Conservation (phyloP, 2,113 vertebrate species). For the Pavo muticus region DNA sequence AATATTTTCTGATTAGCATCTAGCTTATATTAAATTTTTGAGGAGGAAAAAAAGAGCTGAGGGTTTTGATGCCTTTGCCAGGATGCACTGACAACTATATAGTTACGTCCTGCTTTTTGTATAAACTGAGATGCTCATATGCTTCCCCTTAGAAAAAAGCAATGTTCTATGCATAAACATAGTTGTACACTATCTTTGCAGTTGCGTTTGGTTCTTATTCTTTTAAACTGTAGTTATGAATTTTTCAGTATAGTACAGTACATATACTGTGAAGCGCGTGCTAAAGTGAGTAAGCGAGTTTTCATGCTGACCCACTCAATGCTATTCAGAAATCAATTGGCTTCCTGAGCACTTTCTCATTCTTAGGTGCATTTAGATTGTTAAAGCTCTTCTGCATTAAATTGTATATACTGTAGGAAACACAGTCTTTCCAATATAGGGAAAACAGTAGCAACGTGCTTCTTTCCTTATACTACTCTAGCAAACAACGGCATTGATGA, state of each 20-base stretch:
- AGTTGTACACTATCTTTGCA: conserved; percentile 90
- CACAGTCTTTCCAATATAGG: conserved; percentile 65
- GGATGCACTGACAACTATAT: conserved; percentile 90
- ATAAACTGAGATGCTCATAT: conserved; percentile 89
- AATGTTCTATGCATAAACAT: conserved; percentile 95
- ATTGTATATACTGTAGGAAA: conserved; percentile 77
- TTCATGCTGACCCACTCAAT: conserved; percentile 88
- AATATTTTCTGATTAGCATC: conserved; percentile 87
- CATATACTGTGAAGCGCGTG: conserved; percentile 91
- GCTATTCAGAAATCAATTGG: conserved; percentile 81
- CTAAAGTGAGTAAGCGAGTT: conserved; percentile 87
- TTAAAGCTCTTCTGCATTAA: conserved; percentile 78
- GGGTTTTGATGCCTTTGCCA: conserved; percentile 80
- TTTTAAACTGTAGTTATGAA: conserved; percentile 81
- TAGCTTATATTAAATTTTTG: conserved; percentile 82
- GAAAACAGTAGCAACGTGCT: conserved; percentile 79
- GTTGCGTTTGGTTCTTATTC: conserved; percentile 84
- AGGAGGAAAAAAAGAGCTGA: conserved; percentile 69
- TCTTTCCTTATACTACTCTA: conserved; percentile 81
- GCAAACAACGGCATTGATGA: conserved; percentile 81
- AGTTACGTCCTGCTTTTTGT: conserved; percentile 91
- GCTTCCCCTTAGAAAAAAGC: conserved; percentile 93
- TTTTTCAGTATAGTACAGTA: conserved; percentile 89
- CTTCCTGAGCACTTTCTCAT: conserved; percentile 75
- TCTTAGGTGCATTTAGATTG: conserved; percentile 79